A percentile compares a stretch with the other conserved stretches of the same genome.
Conservation (phyloP, 2,113 vertebrate species). For the Indicator indicator region DNA sequence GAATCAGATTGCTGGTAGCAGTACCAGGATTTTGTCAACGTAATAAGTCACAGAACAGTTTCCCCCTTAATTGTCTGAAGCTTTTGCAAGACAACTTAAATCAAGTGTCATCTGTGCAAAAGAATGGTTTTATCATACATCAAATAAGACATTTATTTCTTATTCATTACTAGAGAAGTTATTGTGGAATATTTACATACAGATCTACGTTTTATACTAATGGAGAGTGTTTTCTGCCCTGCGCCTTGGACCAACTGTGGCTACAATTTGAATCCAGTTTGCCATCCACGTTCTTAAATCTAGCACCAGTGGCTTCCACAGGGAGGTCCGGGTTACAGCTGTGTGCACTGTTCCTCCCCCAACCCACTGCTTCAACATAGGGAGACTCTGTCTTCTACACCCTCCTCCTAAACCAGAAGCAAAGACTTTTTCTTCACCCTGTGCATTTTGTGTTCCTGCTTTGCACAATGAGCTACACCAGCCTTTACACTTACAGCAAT, state of each 20-base stretch:
- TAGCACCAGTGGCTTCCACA: not conserved
- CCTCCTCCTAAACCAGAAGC: not conserved
- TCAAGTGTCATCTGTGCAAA: constrained; percentile 48
- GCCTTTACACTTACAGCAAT: not conserved
- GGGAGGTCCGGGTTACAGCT: not conserved
- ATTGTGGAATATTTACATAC: constrained; percentile 34
- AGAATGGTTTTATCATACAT: constrained; percentile 40
- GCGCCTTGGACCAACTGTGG: not conserved
- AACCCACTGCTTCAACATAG: fast-evolving
- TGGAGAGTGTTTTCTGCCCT: not conserved
- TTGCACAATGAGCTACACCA: not conserved
- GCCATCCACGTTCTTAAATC: not conserved
- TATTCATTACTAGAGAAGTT: constrained; percentile 25
- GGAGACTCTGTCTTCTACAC: fast-evolving
- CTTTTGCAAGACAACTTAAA: constrained; percentile 48
- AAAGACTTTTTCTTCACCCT: not conserved
- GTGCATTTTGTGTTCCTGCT: not conserved
- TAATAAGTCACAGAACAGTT: constrained; percentile 48
- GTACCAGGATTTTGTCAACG: constrained; percentile 52
- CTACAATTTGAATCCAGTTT: not conserved
- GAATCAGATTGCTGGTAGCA: constrained; percentile 66
- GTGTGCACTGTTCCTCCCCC: not conserved
- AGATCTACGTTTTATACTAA: constrained; percentile 38
- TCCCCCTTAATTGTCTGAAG: constrained; percentile 55
- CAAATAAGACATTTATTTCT: constrained; percentile 33